A percentile compares a stretch with the other conserved stretches of the same genome.
Conservation (phyloP, 1,140 invertebrate genomes). For the Eurosta solidaginis region DNA sequence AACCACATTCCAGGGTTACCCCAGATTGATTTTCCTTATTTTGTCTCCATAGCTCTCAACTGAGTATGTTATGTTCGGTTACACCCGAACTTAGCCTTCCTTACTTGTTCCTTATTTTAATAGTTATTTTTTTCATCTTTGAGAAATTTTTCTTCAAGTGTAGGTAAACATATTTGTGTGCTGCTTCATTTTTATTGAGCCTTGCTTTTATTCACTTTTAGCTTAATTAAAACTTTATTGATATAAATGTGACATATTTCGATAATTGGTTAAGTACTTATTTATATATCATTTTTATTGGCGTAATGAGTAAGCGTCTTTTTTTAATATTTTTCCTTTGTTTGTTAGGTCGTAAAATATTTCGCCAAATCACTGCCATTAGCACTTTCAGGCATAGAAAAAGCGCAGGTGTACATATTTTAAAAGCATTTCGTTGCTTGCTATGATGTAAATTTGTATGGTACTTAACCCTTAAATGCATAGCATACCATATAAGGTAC, state of each 20-base stretch:
- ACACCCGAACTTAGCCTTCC: too few species aligned
- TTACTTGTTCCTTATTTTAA: too few species aligned
- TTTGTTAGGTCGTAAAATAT: background rate
- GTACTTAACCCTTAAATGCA: background rate
- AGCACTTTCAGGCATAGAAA: background rate
- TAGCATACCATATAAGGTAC: background rate
- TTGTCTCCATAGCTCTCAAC: too few species aligned
- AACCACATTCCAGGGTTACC: too few species aligned
- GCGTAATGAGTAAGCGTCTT: background rate
- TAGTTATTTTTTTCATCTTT: too few species aligned
- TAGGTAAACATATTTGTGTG: too few species aligned
- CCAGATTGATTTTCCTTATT: too few species aligned
- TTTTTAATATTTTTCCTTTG: background rate
- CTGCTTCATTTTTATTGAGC: too few species aligned
- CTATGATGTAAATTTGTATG: background rate
- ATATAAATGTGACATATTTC: conserved; percentile 19
- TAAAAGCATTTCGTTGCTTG: background rate
- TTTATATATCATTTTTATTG: too few species aligned
- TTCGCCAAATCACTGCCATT: conserved; percentile 1
- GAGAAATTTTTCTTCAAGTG: too few species aligned
- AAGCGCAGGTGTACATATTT: background rate
- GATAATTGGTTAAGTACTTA: background rate
- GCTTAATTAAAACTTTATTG: conserved; percentile 26
- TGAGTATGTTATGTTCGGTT: too few species aligned
- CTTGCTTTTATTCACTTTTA: background rate